Conservation (phyloP, 2,888 invertebrate species). For the Noctua janthina region DNA sequence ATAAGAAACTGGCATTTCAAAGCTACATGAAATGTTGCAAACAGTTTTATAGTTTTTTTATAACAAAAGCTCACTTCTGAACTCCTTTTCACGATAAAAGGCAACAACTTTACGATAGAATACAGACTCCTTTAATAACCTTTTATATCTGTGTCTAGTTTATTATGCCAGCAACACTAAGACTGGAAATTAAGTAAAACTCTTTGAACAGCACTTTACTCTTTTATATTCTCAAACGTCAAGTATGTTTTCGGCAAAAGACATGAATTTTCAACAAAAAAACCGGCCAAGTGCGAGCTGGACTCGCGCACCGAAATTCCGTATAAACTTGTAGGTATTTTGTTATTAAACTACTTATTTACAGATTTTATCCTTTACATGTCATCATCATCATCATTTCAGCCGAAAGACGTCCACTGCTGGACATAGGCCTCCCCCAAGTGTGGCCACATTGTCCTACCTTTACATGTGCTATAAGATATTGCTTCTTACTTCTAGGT, state of each 20-base stretch:
- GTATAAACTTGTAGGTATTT: too few relatives aligned
- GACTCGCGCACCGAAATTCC: too few relatives aligned
- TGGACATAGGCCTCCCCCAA: too few relatives aligned
- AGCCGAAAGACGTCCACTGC: too few relatives aligned
- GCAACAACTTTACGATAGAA: slow-evolving; percentile 3
- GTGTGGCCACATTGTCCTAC: too few relatives aligned
- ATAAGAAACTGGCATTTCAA: slow-evolving; percentile 6
- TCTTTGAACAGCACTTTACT: not conserved
- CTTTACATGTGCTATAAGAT: too few relatives aligned
- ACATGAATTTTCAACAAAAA: not conserved
- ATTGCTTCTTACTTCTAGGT: too few relatives aligned
- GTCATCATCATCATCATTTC: too few relatives aligned
- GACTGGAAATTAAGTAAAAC: not conserved
- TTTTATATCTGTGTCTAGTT: not conserved
- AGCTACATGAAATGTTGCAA: not conserved
- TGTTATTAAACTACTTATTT: too few relatives aligned
- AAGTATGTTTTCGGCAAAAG: not conserved
- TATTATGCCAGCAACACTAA: not conserved
- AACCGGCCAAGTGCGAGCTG: too few relatives aligned
- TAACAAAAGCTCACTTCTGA: slow-evolving; percentile 4
- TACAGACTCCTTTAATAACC: not conserved
- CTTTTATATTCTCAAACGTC: not conserved
- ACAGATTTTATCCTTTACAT: too few relatives aligned
- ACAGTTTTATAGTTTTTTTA: not conserved
- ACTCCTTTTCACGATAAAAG: not conserved